These are phyloP conservation scores for Pleuronectes platessa DNA, from an alignment of 2,113 vertebrate genomes.

Conservation along the genomic window DNA sequence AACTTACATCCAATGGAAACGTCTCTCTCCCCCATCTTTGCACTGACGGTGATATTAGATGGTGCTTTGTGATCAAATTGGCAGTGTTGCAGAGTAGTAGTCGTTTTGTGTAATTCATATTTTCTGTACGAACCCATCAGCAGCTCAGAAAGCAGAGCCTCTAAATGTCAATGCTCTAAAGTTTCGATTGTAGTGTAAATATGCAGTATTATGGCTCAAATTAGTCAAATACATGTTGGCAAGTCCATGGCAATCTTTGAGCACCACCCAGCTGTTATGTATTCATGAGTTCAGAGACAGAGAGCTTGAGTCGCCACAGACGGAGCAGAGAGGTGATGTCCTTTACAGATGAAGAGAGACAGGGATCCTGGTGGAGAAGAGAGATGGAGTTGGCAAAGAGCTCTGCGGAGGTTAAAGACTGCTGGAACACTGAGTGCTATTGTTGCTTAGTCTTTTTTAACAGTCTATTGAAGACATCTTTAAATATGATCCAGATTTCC, in stretches of 20 bases:
- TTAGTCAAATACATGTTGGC: slow-evolving; percentile 67
- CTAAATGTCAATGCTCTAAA: slow-evolving; percentile 17
- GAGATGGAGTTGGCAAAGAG: slow-evolving; percentile 42
- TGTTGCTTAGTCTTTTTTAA: slow-evolving; percentile 52
- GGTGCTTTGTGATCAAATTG: slow-evolving; percentile 59
- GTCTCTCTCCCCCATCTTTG: slow-evolving; percentile 3
- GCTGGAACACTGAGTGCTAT: slow-evolving; percentile 19
- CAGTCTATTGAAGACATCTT: slow-evolving; percentile 50
- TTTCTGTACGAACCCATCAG: slow-evolving; percentile 35
- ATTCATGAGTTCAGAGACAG: slow-evolving; percentile 55
- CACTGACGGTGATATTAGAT: slow-evolving; percentile 12
- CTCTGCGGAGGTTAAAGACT: slow-evolving; percentile 43
- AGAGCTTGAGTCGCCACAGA: not conserved
- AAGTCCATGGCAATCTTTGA: slow-evolving; percentile 78
- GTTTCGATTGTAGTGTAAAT: slow-evolving; percentile 50
- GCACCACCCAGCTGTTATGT: slow-evolving; percentile 65
- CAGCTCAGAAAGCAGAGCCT: slow-evolving; percentile 26
- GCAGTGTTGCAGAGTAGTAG: slow-evolving; percentile 62
- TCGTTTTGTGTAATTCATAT: slow-evolving; percentile 13
- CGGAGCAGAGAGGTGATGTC: slow-evolving; percentile 38
- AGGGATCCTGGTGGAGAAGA: slow-evolving; percentile 14
- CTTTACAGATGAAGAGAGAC: slow-evolving; percentile 38
- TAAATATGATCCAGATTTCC: slow-evolving; percentile 20
- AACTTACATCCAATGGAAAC: slow-evolving; percentile 3
- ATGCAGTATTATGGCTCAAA: slow-evolving; percentile 53